Evolutionary conservation across 2,797 vertebrate species (phyloP), one percentile per base, ranked within the genome.

Genomic region (Enteromius argenteus): DNA sequence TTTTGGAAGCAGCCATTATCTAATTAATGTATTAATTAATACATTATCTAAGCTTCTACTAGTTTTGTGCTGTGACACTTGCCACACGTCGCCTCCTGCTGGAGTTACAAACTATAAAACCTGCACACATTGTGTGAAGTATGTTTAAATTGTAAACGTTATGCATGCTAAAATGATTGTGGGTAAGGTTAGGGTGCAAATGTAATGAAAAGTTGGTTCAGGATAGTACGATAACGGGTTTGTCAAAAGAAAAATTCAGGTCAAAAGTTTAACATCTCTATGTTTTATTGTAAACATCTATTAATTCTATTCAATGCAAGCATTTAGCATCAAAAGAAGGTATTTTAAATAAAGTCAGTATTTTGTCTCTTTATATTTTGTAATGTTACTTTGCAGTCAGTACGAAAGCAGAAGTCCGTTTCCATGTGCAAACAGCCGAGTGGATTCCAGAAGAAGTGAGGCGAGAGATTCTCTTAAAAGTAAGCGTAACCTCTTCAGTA

Each of bases 351-450:
- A 13, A 27, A 23, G 58, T 60, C 58, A 58, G 56, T 23, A 58
- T 58, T 17, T 42, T 66, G n/a, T 44, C 17, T 2, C 9, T 27
- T 2, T 39, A 68, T 64, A n/a, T 42, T 13, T 30, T 15, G 56
- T 71, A 13, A 51, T 5, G 3, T 53, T 37, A 1, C 9, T 64
- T 64, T 88, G 5, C 64, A 98, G 98, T 97, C 72, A 99, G 93
- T 88, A 96, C 96, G 8, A 99, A 99, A 91, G 97, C 97, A 1
- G 96, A 98, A 89, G 93, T 99, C 73, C 92, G 97, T 23, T 99
- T 99, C 91, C 96, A 98, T 17, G 91, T 99, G 85, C 93, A 92
- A 0, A 96, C 96, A 0, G 98, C 98, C 0, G 96, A 99, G 79
- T 99, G 98, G 98, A 97, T 99, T 66, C 91, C 96, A 1, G 94